Evolutionary conservation across 2,113 vertebrate species (phyloP).

Genomic region (Hyaena hyaena): DNA sequence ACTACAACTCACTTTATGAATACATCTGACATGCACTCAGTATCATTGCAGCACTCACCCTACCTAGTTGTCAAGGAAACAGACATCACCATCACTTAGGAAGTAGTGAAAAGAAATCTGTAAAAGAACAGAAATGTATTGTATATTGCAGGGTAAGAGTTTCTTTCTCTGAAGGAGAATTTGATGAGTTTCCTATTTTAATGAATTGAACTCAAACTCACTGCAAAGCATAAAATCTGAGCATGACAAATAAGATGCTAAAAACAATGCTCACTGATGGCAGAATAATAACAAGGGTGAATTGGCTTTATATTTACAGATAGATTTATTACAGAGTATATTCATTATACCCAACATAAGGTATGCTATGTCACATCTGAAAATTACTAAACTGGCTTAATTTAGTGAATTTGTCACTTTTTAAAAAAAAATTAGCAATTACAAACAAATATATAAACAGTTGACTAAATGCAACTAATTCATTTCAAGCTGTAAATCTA

Average conservation of each 20-base stretch:
- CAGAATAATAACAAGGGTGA: neutral
- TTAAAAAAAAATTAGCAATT: neutral
- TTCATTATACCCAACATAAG: neutral
- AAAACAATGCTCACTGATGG: neutral
- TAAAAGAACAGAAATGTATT: slow-evolving; percentile 2
- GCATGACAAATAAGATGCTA: neutral
- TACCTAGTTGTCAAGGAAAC: slow-evolving; percentile 74
- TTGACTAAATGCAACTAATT: neutral
- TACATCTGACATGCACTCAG: neutral
- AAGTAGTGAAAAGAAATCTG: slow-evolving; percentile 29
- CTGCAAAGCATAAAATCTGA: neutral
- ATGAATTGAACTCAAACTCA: neutral
- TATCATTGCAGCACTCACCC: slow-evolving; percentile 32
- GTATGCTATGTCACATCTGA: neutral
- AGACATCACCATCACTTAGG: slow-evolving; percentile 43
- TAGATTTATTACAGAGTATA: neutral
- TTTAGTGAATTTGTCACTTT: neutral
- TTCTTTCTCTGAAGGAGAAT: neutral
- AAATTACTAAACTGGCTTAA: neutral
- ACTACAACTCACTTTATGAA: slow-evolving; percentile 32
- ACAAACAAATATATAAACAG: neutral
- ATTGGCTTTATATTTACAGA: neutral
- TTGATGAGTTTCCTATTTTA: neutral
- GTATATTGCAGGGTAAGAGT: neutral
- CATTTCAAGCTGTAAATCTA: slow-evolving; percentile 21